Conservation (phyloP, 2,888 invertebrate genomes). For the Fragum whitleyi region DNA sequence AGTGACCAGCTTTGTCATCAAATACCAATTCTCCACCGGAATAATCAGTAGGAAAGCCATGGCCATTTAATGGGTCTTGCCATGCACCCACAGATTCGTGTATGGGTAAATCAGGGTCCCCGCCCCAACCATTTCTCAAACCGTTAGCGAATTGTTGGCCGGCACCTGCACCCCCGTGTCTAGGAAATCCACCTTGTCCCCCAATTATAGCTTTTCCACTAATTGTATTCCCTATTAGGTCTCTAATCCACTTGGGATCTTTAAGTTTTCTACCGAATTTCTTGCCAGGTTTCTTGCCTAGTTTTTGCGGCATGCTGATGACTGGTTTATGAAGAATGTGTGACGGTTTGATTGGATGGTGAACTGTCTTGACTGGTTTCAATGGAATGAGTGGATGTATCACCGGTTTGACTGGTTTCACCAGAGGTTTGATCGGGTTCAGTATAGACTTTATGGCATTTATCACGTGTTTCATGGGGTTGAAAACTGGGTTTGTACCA, state of each 20-base stretch:
- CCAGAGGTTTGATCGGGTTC: background rate
- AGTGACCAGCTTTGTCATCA: constrained; percentile 19
- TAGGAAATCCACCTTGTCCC: constrained; percentile 37
- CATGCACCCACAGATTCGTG: constrained; percentile 30
- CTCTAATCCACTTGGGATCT: constrained; percentile 9
- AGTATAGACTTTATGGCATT: background rate
- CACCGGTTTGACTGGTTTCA: background rate
- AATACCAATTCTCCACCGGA: constrained; percentile 32
- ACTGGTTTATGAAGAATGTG: background rate
- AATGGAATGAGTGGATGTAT: background rate
- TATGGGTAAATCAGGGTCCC: constrained; percentile 13
- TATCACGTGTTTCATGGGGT: constrained; percentile 3
- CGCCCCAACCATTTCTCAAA: constrained; percentile 50
- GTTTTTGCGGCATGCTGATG: background rate
- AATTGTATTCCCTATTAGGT: constrained; percentile 41
- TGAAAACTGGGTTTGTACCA: background rate
- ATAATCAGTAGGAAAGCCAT: constrained; percentile 30
- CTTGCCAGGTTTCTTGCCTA: background rate
- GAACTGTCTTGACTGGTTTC: background rate
- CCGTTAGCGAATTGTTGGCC: constrained; percentile 31
- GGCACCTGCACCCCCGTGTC: constrained; percentile 45
- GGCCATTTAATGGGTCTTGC: constrained; percentile 39
- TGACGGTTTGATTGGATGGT: background rate
- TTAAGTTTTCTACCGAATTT: background rate
- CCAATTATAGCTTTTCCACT: constrained; percentile 30